Conservation (phyloP, 2,113 vertebrate species). For the Corapipo altera region DNA sequence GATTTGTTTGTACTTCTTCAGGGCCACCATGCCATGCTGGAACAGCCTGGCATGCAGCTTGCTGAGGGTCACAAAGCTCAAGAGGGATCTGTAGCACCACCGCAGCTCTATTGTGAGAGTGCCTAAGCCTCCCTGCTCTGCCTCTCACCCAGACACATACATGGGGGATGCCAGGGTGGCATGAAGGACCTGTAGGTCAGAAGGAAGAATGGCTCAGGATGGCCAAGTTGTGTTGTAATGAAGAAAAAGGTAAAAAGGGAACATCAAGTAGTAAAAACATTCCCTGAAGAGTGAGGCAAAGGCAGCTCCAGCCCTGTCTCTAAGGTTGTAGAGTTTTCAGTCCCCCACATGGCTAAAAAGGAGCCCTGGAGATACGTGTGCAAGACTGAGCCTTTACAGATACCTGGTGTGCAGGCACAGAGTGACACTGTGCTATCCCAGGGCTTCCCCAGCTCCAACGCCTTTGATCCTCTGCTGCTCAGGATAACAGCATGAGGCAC, state of each 20-base stretch:
- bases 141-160: fast-evolving
- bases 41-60: neutral
- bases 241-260: neutral
- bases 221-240: neutral
- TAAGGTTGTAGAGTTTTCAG: neutral
- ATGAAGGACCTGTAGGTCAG: neutral
- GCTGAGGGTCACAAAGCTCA: neutral
- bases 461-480: neutral
- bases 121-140: neutral
- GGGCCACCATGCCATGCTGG: neutral
- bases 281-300: neutral
- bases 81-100: fast-evolving
- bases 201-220: neutral
- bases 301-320: neutral
- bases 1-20: neutral
- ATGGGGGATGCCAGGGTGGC: fast-evolving
- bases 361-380: neutral
- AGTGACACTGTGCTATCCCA: neutral
- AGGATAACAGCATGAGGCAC: neutral
- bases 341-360: neutral
- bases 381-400: neutral
- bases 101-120: fast-evolving
- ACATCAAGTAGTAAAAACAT: neutral
- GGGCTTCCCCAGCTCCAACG: neutral
- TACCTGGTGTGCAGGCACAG: neutral